These are phyloP conservation scores for Neolamprologus tretocephalus DNA, from an alignment of 2,113 vertebrate species.

Conservation along the genomic window DNA sequence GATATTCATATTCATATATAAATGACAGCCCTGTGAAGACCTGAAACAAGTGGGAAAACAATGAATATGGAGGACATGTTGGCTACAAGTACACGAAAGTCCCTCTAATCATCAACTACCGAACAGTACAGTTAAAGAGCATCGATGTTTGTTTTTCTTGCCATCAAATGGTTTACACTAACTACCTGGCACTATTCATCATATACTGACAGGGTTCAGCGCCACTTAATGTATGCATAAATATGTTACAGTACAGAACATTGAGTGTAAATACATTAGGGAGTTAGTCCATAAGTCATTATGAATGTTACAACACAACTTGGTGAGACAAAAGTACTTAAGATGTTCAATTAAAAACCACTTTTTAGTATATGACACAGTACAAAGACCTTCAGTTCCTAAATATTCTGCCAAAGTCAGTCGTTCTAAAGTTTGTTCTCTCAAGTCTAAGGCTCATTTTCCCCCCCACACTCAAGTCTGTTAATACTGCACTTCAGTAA, in stretches of 20 bases:
- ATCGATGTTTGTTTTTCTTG: not conserved
- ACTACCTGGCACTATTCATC: constrained; percentile 11
- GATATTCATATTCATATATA: not conserved
- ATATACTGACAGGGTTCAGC: constrained; percentile 35
- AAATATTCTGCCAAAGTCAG: not conserved
- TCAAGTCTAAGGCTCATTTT: not conserved
- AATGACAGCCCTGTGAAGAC: not conserved
- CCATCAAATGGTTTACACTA: constrained; percentile 26
- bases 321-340: constrained; percentile 16
- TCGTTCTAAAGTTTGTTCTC: not conserved
- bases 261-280: constrained; percentile 49
- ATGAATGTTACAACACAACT: constrained; percentile 35
- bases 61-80: constrained; percentile 8
- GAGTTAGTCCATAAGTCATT: constrained; percentile 32
- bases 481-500: constrained; percentile 49
- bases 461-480: not conserved
- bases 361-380: constrained; percentile 19
- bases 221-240: constrained; percentile 38
- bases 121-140: constrained; percentile 40
- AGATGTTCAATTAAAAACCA: constrained; percentile 10
- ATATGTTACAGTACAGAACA: constrained; percentile 56
- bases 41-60: not conserved
- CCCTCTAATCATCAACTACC: constrained; percentile 29
- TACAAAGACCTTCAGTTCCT: constrained; percentile 33
- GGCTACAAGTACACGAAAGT: constrained; percentile 18